Base-by-base conservation (phyloP, 2,113 vertebrate genomes). In the Varanus salvator region DNA sequence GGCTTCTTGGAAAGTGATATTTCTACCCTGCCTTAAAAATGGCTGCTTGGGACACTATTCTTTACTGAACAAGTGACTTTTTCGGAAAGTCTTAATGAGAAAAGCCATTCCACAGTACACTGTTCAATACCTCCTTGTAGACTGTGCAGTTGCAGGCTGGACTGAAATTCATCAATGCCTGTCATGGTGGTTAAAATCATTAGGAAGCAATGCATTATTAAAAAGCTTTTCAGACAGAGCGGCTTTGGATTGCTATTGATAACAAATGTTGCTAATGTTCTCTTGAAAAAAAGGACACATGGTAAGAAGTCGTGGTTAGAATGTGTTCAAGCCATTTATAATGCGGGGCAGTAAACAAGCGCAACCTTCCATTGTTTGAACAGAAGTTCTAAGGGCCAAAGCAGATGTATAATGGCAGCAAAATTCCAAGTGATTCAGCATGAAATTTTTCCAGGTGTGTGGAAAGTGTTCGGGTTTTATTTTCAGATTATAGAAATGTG, bases 81-180 rank as follows among this genome's bases (percentile, higher is more conserved):
- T 91, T 84, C 57, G 27, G 71, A 57, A 34, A 92, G 31, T 83
- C 48, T 29, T 93, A 89, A 92, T 92, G 92, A 96, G 87, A 83
- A 86, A 66, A 25, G 72, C 38, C 54, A 64, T 96, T 96, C 92
- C 78, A 54, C 50, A 85, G 86, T 75, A 87, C 92, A 92, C 91
- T 93, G 93, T 95, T 96, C 89, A 90, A 89, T 92, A 93, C 86
- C 90, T 94, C 86, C 95, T 95, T 94, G 91, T 85, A 90, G 95
- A 95, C 95, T 74, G 69, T 23, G n/a, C 81, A 96, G 89, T 92
- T 95, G 93, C 89, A 95, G 94, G 87, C 60, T 31, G 90, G 94
- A 96, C 85, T 94, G 95, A 96, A 97, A 97, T 97, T 94, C 80
- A 93, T 94, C 92, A 90, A 89, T 94, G 91, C 90, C 95, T 93